Base-by-base conservation (phyloP, 2,113 vertebrate species). In the Nycticebus coucang region DNA sequence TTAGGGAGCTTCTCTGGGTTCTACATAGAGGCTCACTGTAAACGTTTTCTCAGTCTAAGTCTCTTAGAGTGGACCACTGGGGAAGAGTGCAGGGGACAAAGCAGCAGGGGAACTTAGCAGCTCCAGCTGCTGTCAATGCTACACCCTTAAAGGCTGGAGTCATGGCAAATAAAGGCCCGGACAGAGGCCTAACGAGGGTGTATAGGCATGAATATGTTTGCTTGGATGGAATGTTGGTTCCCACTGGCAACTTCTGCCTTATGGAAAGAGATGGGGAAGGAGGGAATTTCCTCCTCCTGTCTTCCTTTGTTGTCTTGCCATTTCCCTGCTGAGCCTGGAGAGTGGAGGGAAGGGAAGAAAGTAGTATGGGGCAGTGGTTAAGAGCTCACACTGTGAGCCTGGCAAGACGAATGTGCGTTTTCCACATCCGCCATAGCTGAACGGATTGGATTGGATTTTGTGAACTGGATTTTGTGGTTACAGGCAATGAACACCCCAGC, bases 1-100 rank as follows among this genome's bases (percentile, higher is more conserved):
- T 62, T 50, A 88, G 93, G 90, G 81, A 92, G 57, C 35, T 88
- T 77, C 88, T 81, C 78, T 83, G 82, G 77, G 59, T 60, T 95
- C 91, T 93, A 15, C 50, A 86, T 66, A 53, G 88, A 92, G 66
- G 82, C 59, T 87, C 71, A 15, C 30, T 55, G 55, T 90, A 93
- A 96, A 94, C 37, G 59, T 93, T 68, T 94, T 45, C 93, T 89
- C 60, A 45, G 30, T n/a, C 66, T 15, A 50, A 59, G 59, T 15
- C 41, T 94, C 85, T 77, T 33, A 21, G 81, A n/a, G 50, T n/a
- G 18, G 71, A 84, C 45, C 7, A 5, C 4, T 26, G 9, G 50
- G 26, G 59, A 30, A 41, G 37, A 81, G 37, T 13, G 50, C 77
- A 41, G 7, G 22, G 60, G 87, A 83, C 9, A 9, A 35, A 64